Base-by-base conservation (phyloP, 37 sponge, comb jelly and placozoan genomes). In the Petrosia ficiformis region DNA sequence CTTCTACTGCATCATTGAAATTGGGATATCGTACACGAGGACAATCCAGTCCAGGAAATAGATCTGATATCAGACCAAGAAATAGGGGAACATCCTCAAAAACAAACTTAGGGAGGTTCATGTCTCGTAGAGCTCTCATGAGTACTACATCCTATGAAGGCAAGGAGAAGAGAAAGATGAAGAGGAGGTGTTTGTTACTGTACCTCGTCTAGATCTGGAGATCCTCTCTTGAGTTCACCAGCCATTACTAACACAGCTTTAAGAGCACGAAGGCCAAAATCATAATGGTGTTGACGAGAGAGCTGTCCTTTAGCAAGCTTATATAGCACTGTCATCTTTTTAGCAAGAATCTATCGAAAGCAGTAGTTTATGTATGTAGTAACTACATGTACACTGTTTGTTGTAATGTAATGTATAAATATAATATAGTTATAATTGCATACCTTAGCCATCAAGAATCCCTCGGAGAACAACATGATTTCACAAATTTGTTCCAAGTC, bases 161-260 rank as follows among this genome's bases (percentile, higher is more conserved):
- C 40, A 70, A 31, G 4, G 16, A 6, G 8, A 33, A 31, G 5
- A n/a, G 30, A 34, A 38, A 2, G 0, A 24, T 14, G 22, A 33
- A 28, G 35, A 68, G 22, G 63, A 4, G 24, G 14, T n/a, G 6
- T 25, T 57, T 0, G 6, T 1, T 35, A 8, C 1, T 71, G 37
- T 34, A 91, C 92, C 70, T 95, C 96, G 72, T 92, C 73, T 38
- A 95, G 88, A 36, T 96, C 95, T 30, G 95, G 97, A 3, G 97
- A 89, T 6, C 99, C 99, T 88, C 99, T 74, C 80, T 98, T 98
- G 10, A 98, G 86, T 65, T 98, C 99, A 19, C 99, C 99, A 69
- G 99, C 99, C 99, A 98, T 98, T 70, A 98, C 99, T 71, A 98
- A 81, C 35, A 98, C 99, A 71, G 99, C 99, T 77, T 98, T 98